Evolutionary conservation across 1,140 invertebrate genomes (phyloP), one percentile per base, ranked within the genome.

Genomic region (Palaemon carinicauda): DNA sequence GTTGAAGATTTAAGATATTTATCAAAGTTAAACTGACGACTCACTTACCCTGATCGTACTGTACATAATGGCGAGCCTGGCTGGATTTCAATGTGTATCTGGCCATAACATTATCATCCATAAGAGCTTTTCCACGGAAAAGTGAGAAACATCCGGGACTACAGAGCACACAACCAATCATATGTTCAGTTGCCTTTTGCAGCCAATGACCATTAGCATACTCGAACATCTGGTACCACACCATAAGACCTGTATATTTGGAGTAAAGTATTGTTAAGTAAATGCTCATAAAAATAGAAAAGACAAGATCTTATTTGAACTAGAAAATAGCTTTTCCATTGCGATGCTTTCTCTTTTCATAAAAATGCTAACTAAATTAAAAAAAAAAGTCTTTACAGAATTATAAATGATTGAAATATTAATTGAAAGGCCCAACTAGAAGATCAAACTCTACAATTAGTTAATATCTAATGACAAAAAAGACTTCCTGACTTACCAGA

Each of bases 151-250:
- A 99, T 87, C 98, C 98, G 51, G 98, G 98, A 93, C 97, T 98
- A 95, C 98, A 99, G 89, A 99, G 95, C 90, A 99, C 98, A 92
- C 97, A 99, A 14, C 93, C 97, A 90, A 99, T 98, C 95, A 99
- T 98, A 91, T 99, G 98, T 92, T 99, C 98, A 0, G 98, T 99
- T 24, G 98, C 97, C 91, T 99, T 99, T 93, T 99, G 98, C 88
- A 99, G 95, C 98, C 98, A 99, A 96, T 99, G 98, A 90, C 98
- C 98, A 92, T 99, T 98, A 73, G 98, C 98, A 90, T 99, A 99
- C 92, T 99, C 98, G 92, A 99, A 99, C 92, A 97, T 95, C 92
- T 99, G 98, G 92, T 99, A 99, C 98, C 98, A 99, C 65, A 98
- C 97, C 98, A 99, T 99, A 14, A 97, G 96, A 83, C 98, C 98